A percentile compares a stretch with the other conserved stretches of the same genome.
Evolutionary conservation across 2,888 invertebrate genomes (phyloP).

Genomic region (Drosophila picticornis): DNA sequence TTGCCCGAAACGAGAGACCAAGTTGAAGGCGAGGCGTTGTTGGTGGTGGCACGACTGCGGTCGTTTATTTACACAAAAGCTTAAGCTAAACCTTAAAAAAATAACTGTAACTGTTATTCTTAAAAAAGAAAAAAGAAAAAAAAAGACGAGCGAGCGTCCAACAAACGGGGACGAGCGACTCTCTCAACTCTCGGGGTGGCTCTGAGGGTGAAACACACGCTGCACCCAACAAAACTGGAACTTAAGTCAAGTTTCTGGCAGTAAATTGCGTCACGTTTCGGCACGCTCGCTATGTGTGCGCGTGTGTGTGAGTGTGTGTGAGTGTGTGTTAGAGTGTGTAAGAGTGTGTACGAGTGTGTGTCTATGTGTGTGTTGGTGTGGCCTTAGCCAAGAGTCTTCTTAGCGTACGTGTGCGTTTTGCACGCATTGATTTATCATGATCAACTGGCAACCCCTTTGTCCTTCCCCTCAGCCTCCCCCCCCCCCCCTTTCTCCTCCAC

Average conservation of each 20-base stretch:
- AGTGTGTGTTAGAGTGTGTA: background rate
- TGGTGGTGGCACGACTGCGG: slow-evolving; percentile 69
- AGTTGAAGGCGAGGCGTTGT: slow-evolving; percentile 30
- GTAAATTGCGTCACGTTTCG: slow-evolving; percentile 83
- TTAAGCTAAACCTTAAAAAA: slow-evolving; percentile 83
- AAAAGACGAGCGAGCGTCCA: slow-evolving; percentile 43
- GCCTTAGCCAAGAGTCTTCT: slow-evolving; percentile 35
- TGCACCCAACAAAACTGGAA: slow-evolving; percentile 47
- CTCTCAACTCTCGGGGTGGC: slow-evolving; percentile 47
- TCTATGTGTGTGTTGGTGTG: slow-evolving; percentile 14
- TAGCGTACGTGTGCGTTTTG: slow-evolving; percentile 78
- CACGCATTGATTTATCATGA: slow-evolving; percentile 84
- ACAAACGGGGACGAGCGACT: slow-evolving; percentile 39
- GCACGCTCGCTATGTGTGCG: slow-evolving; percentile 54
- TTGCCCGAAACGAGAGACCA: slow-evolving; percentile 67
- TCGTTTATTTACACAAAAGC: slow-evolving; percentile 82
- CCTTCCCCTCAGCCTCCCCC: background rate
- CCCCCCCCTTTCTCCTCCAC: background rate
- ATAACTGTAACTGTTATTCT: slow-evolving; percentile 81
- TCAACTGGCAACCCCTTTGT: slow-evolving; percentile 76
- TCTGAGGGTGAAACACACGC: slow-evolving; percentile 56
- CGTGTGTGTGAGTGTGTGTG: slow-evolving; percentile 9
- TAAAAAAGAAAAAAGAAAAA: slow-evolving; percentile 54
- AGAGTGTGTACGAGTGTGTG: slow-evolving; percentile 20
- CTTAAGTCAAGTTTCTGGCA: slow-evolving; percentile 76